Evolutionary conservation across 2,888 invertebrate species (phyloP).

Genomic region (Aproaerema taeniolella): DNA sequence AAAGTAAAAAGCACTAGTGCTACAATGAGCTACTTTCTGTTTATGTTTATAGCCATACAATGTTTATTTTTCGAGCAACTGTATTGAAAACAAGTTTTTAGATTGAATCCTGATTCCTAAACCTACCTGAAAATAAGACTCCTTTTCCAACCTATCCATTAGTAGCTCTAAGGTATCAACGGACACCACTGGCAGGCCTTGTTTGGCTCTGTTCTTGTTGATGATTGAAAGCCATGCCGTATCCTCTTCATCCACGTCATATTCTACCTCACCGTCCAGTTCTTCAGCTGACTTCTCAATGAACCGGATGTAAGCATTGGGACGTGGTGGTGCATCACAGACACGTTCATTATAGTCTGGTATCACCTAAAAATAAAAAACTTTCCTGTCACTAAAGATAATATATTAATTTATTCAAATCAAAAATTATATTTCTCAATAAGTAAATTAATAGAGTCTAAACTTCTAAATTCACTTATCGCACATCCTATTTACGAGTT

Average conservation of each 20-base stretch:
- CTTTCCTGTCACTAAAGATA: too few species aligned
- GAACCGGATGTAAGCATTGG: slow-evolving; percentile 94
- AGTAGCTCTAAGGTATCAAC: slow-evolving; percentile 95
- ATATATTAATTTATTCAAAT: too few species aligned
- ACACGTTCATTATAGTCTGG: slow-evolving; percentile 85
- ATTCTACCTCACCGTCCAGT: slow-evolving; percentile 94
- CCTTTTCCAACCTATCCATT: slow-evolving; percentile 98
- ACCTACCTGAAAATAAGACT: slow-evolving; percentile 93
- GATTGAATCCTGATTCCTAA: too few species aligned
- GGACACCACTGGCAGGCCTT: slow-evolving; percentile 85
- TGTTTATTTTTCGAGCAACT: too few species aligned
- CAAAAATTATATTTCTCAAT: too few species aligned
- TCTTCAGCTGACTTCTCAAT: slow-evolving; percentile 97
- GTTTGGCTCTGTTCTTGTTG: slow-evolving; percentile 88
- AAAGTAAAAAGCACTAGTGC: too few species aligned
- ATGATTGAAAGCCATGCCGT: slow-evolving; percentile 94
- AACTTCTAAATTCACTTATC: too few species aligned
- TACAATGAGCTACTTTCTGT: too few species aligned
- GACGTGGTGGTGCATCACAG: slow-evolving; percentile 88
- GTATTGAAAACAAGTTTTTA: too few species aligned
- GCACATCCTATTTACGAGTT: too few species aligned
- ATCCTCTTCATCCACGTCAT: slow-evolving; percentile 99
- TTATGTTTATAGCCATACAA: too few species aligned
- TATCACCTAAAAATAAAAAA: slow-evolving; percentile 65
- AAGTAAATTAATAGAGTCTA: too few species aligned